Evolutionary conservation across 2,797 vertebrate genomes (phyloP).

Genomic region (Limosa lapponica): DNA sequence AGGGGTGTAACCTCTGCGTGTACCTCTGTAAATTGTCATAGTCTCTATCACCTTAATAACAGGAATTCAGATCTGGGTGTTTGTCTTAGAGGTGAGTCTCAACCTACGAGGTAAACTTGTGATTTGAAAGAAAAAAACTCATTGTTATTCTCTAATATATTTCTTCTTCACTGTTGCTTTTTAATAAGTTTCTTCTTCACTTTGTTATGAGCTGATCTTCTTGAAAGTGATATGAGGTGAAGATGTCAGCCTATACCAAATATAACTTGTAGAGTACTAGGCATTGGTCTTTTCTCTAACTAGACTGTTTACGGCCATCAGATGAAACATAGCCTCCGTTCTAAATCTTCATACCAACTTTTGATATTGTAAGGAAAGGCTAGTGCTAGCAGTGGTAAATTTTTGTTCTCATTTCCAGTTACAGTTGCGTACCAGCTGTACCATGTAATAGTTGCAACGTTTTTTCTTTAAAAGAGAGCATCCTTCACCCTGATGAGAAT

Average conservation of each 20-base stretch:
- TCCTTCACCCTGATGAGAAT: slow-evolving; percentile 6
- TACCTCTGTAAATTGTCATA: slow-evolving; percentile 32
- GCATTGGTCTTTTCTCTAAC: not conserved
- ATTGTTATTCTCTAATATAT: not conserved
- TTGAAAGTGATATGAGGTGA: not conserved
- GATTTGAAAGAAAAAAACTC: not conserved
- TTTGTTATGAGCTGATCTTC: not conserved
- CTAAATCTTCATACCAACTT: not conserved
- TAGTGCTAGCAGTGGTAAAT: not conserved
- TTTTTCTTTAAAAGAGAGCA: not conserved
- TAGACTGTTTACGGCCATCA: no score
- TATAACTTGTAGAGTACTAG: not conserved
- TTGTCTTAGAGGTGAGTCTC: not conserved
- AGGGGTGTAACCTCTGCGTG: not conserved
- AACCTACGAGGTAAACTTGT: not conserved
- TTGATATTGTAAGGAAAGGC: not conserved
- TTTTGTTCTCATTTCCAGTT: slow-evolving; percentile 6
- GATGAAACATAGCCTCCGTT: not conserved
- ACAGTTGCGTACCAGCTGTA: not conserved
- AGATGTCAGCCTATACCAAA: not conserved
- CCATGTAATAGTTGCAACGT: not conserved
- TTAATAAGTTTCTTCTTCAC: not conserved
- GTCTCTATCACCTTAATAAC: not conserved
- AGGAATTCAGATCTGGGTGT: not conserved
- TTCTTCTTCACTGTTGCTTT: not conserved